These are phyloP conservation scores for Rhagium mordax DNA, from an alignment of 2,888 invertebrate genomes.

Conservation along the genomic window DNA sequence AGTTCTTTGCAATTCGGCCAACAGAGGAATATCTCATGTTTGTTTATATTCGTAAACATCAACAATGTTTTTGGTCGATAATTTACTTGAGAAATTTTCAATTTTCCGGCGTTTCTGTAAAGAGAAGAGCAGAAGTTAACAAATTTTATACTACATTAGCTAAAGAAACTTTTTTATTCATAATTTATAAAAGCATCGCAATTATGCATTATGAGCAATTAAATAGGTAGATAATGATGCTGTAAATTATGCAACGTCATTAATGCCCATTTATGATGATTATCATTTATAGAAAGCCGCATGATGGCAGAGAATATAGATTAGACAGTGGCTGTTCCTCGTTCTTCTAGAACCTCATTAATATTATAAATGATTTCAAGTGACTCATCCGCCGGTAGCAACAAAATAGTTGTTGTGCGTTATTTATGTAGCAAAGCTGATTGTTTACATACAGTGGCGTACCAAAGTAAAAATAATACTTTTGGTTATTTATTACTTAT, in stretches of 20 bases:
- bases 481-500: no score
- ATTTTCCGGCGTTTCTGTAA: no score
- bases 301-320: neutral
- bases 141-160: no score
- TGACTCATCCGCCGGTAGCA: constrained; percentile 28
- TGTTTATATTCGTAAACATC: no score
- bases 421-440: constrained; percentile 20
- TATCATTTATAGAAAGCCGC: no score
- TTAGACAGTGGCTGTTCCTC: neutral
- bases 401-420: constrained; percentile 23
- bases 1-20: no score
- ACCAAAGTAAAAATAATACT: neutral
- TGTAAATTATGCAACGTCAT: neutral
- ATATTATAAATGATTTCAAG: constrained; percentile 28
- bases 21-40: no score
- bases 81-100: no score
- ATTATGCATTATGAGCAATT: neutral
- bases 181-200: neutral
- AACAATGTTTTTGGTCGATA: no score
- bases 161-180: no score
- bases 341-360: constrained; percentile 32
- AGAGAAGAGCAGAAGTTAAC: no score
- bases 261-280: neutral
- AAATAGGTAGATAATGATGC: neutral
- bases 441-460: constrained; percentile 13